Evolutionary conservation across 2,113 vertebrate species (phyloP), one percentile per base, ranked within the genome.

Genomic region (Lophotis ruficrista): DNA sequence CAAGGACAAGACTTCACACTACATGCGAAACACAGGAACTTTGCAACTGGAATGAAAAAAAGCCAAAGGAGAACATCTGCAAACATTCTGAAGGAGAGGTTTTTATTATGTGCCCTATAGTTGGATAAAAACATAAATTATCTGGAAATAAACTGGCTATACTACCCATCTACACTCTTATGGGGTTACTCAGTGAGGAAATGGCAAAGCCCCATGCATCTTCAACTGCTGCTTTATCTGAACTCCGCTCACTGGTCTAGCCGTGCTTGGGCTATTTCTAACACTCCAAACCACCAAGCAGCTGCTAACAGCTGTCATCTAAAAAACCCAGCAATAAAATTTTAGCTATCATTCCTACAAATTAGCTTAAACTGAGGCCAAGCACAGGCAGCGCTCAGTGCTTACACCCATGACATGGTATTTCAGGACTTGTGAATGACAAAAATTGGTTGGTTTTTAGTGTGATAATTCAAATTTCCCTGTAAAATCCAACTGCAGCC

Each of bases 301-400:
- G 94, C 94, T 96, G 94, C 69, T 62, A 93, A 95, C 92, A 96
- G 88, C 94, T 96, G 95, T 68, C 86, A 84, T 91, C 14, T 7
- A 48, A 79, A 83, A 97, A 68, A 68, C 80, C n/a, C 77, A 89
- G 90, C 79, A 70, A 83, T 96, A 96, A 95, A 96, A 93, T 91
- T 90, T 72, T 93, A 92, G 87, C 92, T 89, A 86, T 94, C 69
- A 61, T 76, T 87, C 80, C 48, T 89, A 61, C 38, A 93, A 96
- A 97, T 96, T 94, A 96, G 94, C 94, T 94, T 93, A 96, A 96
- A 94, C 91, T 91, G 66, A 92, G 87, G 86, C 86, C 89, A 91
- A 93, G 95, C 95, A 95, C 92, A 96, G 50, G 86, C 94, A 68
- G 57, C 51, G 62, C n/a, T 93, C 24, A 69, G 27, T 19, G 56